Evolutionary conservation across 2,113 vertebrate genomes (phyloP).

Genomic region (Syrrhaptes paradoxus): DNA sequence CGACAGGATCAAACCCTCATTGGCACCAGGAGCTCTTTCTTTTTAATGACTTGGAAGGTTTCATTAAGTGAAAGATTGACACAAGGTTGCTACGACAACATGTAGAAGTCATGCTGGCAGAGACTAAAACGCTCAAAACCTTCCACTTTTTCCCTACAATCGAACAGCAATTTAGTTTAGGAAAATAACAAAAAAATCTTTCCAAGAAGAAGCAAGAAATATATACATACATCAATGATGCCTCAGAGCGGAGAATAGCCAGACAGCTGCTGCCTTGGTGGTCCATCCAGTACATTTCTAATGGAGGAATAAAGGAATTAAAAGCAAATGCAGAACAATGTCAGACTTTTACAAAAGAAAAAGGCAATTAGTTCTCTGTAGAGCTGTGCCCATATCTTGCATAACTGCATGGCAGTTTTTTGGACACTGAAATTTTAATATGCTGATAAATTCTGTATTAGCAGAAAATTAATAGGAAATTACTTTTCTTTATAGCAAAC

Average conservation of each 20-base stretch:
- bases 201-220: background rate
- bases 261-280: slow-evolving; percentile 15
- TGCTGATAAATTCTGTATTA: background rate
- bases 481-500: background rate
- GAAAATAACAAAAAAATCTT: background rate
- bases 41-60: background rate
- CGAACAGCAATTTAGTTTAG: background rate
- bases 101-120: background rate
- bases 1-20: background rate
- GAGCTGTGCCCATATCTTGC: background rate
- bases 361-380: background rate
- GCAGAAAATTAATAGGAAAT: background rate
- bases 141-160: background rate
- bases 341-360: background rate
- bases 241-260: background rate
- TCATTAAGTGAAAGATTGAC: background rate
- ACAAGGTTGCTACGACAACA: background rate
- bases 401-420: background rate
- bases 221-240: background rate
- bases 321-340: background rate
- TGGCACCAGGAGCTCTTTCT: background rate
- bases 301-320: background rate
- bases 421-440: background rate
- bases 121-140: background rate
- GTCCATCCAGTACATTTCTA: background rate